A percentile compares a stretch with the other conserved stretches of the same genome.
Conservation (phyloP, 2,113 vertebrate genomes). For the Osmerus eperlanus region DNA sequence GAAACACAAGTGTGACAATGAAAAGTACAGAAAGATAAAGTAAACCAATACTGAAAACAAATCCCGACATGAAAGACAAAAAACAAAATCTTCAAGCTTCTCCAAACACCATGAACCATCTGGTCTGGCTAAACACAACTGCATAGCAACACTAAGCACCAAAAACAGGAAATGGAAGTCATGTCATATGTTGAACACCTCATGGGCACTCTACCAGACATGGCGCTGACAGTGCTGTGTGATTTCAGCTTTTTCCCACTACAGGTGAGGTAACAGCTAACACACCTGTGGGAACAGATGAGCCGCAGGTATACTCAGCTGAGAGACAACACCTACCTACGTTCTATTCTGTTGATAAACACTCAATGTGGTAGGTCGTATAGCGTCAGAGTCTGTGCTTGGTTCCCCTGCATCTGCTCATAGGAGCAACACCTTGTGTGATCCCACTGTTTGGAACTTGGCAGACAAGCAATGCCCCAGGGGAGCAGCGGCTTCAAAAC, state of each 20-base stretch:
- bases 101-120: too few relatives aligned
- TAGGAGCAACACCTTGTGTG: background rate
- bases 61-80: too few relatives aligned
- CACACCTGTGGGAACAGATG: constrained; percentile 20
- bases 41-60: too few relatives aligned
- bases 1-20: background rate
- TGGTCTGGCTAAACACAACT: too few relatives aligned
- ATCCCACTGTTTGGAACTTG: background rate
- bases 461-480: background rate
- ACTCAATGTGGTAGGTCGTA: background rate
- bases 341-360: constrained; percentile 14
- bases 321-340: constrained; percentile 10
- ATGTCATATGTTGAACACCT: too few relatives aligned
- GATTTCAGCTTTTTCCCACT: constrained; percentile 19
- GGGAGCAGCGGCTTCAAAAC: background rate
- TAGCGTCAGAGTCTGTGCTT: background rate
- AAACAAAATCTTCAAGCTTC: too few relatives aligned
- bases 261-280: constrained; percentile 11
- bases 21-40: too few relatives aligned
- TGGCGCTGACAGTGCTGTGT: constrained; percentile 7
- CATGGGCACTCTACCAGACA: background rate
- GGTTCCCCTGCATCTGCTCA: background rate
- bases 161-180: too few relatives aligned
- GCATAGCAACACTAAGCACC: too few relatives aligned
- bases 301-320: constrained; percentile 1